Conservation (phyloP, 2,888 invertebrate species). For the Drosophila neonasuta region DNA sequence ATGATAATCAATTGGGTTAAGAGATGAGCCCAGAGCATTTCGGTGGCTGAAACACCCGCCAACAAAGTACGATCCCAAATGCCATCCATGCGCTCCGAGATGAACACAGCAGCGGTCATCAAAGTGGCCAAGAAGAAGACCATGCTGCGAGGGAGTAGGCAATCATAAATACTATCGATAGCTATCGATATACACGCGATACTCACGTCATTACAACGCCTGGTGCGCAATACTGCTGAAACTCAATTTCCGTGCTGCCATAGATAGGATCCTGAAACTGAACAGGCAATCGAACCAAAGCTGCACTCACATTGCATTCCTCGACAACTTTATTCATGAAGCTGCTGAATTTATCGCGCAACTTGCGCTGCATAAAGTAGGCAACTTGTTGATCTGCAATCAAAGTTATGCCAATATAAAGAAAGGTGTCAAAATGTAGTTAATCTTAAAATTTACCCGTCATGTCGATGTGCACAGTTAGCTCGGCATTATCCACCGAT, state of each 20-base stretch:
- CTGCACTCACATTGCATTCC: conserved; percentile 85
- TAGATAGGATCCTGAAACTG: conserved; percentile 88
- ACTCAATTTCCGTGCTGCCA: conserved; percentile 87
- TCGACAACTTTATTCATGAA: conserved; percentile 86
- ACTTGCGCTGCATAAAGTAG: conserved; percentile 86
- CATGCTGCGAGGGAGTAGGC: conserved; percentile 83
- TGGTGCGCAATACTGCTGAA: conserved; percentile 92
- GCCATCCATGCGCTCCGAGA: conserved; percentile 91
- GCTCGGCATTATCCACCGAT: conserved; percentile 84
- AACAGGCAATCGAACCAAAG: conserved; percentile 85
- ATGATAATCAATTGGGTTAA: conserved; percentile 89
- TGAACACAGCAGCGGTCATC: conserved; percentile 91
- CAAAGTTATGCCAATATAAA: not conserved
- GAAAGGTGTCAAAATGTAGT: not conserved
- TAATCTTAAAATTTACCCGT: conserved; percentile 84
- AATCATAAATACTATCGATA: not conserved
- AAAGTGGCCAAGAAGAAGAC: conserved; percentile 93
- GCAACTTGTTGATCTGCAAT: conserved; percentile 91
- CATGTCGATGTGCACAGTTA: conserved; percentile 89
- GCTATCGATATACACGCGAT: not conserved
- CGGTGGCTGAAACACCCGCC: conserved; percentile 90
- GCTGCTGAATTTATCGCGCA: conserved; percentile 87
- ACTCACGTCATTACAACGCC: conserved; percentile 91
- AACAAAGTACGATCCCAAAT: conserved; percentile 94
- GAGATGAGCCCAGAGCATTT: conserved; percentile 92